Evolutionary conservation across 23 tunicate genomes (phyloP).

Genomic region (Ascidia mentula): DNA sequence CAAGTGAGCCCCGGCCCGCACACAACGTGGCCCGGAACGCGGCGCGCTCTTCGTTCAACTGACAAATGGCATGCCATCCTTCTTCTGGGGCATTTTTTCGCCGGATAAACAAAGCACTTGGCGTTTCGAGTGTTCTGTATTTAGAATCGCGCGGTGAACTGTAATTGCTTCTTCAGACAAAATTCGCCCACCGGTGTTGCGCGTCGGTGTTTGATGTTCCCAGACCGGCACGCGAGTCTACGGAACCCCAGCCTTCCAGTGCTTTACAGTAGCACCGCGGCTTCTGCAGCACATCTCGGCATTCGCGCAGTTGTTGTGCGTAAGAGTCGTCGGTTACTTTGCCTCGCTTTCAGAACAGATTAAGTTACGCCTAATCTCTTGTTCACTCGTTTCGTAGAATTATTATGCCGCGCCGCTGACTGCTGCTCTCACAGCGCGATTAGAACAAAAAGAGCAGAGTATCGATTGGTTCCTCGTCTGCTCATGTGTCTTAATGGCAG

Average conservation of each 20-base stretch:
- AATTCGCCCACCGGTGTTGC: neutral
- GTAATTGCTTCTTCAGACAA: conserved; percentile 2
- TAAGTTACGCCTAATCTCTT: conserved; percentile 5
- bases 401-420: neutral
- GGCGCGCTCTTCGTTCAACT: neutral
- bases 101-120: neutral
- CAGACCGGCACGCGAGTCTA: too few relatives aligned
- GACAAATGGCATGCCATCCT: neutral
- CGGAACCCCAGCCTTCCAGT: too few relatives aligned
- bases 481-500: too few relatives aligned
- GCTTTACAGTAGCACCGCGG: too few relatives aligned
- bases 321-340: neutral
- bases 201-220: neutral
- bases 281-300: neutral
- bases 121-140: neutral
- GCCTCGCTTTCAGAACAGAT: neutral
- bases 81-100: neutral
- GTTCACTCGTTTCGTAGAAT: neutral
- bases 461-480: too few relatives aligned
- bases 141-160: neutral
- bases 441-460: too few relatives aligned
- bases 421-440: too few relatives aligned
- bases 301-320: neutral
- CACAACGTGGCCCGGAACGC: too few relatives aligned
- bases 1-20: too few relatives aligned